Base-by-base conservation (phyloP, 2,113 vertebrate species). In the Gopherus evgoodei region DNA sequence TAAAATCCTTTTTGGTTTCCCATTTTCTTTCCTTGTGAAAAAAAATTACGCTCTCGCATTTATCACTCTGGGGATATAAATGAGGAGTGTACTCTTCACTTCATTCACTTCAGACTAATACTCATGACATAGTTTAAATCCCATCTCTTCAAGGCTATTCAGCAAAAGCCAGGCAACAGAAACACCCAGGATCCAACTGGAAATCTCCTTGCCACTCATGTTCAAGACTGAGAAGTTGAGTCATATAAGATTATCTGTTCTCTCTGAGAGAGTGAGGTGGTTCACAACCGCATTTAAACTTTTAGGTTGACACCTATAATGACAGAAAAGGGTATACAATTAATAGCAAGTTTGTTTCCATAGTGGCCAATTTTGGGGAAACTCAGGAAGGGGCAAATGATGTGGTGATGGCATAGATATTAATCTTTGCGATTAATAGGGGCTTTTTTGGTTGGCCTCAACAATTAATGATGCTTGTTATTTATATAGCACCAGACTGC, bases 91-190 rank as follows among this genome's bases (percentile, higher is more conserved):
- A 50, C 90, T 96, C 96, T 97, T 62, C 90, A 96, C 93, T 98
- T 97, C 97, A 98, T 98, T 97, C 98, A 96, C 95, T 98, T 98
- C 96, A 94, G 93, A 92, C 97, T 97, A 97, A 98, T 98, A 93
- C 96, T 93, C 97, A 94, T 89, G 3, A 59, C 86, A 90, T 95
- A 95, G 94, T 98, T 98, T 97, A 96, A 98, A 97, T 94, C 96
- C 95, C 97, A 96, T 97, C 93, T 97, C 93, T 94, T 97, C 93
- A 92, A 97, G 96, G 95, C 97, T 97, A 0, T 92, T 97, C 91
- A 93, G 11, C 19, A 88, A 89, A 96, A 88, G 56, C 72, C 44
- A 94, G 79, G 57, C 80, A 42, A 54, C 53, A 81, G 91, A 89
- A 89, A 92, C 90, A 19, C 81, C 80, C 92, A 21, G 25, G 54